These are phyloP conservation scores for Drosophila heteroneura DNA, from an alignment of 2,888 invertebrate genomes.

Conservation along the genomic window DNA sequence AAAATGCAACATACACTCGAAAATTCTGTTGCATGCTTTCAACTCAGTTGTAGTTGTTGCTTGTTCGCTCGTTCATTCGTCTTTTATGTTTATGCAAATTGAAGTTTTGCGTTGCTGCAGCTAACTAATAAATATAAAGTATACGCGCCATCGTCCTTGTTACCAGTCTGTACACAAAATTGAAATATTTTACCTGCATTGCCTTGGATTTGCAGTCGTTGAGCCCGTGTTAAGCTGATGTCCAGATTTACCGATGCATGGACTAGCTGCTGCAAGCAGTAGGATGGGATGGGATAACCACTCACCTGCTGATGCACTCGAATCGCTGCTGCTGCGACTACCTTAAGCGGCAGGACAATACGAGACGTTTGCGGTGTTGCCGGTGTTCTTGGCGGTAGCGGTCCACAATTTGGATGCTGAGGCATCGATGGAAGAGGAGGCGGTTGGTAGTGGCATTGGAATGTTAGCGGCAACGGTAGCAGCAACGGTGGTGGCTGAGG, in stretches of 20 bases:
- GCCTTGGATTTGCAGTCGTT: slow-evolving; percentile 50
- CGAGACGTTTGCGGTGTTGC: slow-evolving; percentile 16
- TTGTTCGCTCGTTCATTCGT: slow-evolving; percentile 47
- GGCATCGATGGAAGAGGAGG: slow-evolving; percentile 11
- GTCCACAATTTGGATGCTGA: slow-evolving; percentile 8
- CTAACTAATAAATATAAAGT: slow-evolving; percentile 79
- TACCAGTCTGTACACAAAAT: slow-evolving; percentile 51
- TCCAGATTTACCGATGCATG: slow-evolving; percentile 15
- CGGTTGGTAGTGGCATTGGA: slow-evolving; percentile 44
- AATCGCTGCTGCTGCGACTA: slow-evolving; percentile 67
- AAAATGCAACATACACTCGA: slow-evolving; percentile 49
- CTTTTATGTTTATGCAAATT: slow-evolving; percentile 81
- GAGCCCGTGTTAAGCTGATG: slow-evolving; percentile 31
- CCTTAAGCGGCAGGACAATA: slow-evolving; percentile 65
- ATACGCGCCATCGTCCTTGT: slow-evolving; percentile 57
- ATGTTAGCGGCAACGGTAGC: slow-evolving; percentile 44
- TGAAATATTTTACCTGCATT: slow-evolving; percentile 56
- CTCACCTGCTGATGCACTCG: slow-evolving; percentile 82
- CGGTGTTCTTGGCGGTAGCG: slow-evolving; percentile 3
- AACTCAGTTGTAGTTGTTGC: slow-evolving; percentile 27
- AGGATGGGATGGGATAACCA: slow-evolving; percentile 4
- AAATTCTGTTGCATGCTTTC: slow-evolving; percentile 36
- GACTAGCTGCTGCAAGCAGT: background rate
- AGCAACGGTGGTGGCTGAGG: slow-evolving; percentile 61
- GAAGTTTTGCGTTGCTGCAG: slow-evolving; percentile 62